These are phyloP conservation scores for Climacteris rufus DNA, from an alignment of 2,113 vertebrate species.

Conservation along the genomic window DNA sequence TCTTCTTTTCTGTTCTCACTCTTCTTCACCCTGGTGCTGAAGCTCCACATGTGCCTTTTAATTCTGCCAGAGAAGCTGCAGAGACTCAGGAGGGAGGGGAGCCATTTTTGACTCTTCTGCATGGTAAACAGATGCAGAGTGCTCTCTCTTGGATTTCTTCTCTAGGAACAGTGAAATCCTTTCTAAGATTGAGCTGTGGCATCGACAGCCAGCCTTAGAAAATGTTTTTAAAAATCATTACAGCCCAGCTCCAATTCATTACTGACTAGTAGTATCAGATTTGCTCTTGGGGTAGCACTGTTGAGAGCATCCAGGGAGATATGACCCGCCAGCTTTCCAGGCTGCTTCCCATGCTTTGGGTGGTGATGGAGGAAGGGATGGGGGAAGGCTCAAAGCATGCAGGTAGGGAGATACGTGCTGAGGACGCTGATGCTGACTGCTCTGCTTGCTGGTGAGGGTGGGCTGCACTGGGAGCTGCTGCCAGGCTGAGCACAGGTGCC, in stretches of 20 bases:
- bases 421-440: not conserved
- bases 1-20: not conserved
- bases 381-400: not conserved
- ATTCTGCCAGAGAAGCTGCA: not conserved
- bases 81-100: not conserved
- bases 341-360: not conserved
- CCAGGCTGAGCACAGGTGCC: not conserved
- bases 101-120: constrained; percentile 10
- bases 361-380: not conserved
- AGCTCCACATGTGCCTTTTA: not conserved
- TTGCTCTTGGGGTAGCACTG: not conserved
- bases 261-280: not conserved
- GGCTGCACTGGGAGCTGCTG: not conserved
- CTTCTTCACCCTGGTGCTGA: not conserved
- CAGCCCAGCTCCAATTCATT: not conserved
- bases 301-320: not conserved
- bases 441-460: not conserved
- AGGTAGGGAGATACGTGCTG: not conserved
- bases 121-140: constrained; percentile 5
- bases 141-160: not conserved
- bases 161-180: not conserved
- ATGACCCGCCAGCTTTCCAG: not conserved
- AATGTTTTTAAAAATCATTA: not conserved
- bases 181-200: not conserved
- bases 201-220: not conserved